Base-by-base conservation (phyloP, 92 coral and sea anemone genomes). In the Pocillopora meandrina region DNA sequence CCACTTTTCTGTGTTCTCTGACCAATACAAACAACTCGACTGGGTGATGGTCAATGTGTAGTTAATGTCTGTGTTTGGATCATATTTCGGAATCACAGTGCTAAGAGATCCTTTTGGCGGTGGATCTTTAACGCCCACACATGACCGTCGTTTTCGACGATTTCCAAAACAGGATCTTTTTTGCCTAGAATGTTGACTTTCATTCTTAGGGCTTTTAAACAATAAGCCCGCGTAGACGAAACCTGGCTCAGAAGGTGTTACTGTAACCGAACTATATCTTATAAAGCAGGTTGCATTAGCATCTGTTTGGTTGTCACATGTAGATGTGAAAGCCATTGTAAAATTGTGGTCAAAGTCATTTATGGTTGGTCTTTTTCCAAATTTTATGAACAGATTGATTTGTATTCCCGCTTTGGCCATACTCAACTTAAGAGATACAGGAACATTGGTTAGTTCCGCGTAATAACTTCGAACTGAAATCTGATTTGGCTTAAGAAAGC, bases 91-190 rank as follows among this genome's bases (percentile, higher is more conserved):
- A 61, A 84, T 26, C 21, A n/a, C 56, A 1, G 75, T 64, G 47
- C 63, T 23, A 1, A 42, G 15, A 31, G 61, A 20, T 56, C 69
- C 77, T 9, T 56, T 65, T 10, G 81, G 84, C 2, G 86, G 90
- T 10, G 90, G 90, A 12, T 79, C 86, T 65, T 89, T 85, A 58
- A 75, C 73, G 19, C 81, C 89, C 9, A 89, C 78, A 60, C 92
- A 89, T 21, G 89, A 64, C 8, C 92, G 80, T 69, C 58, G 63
- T 70, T 89, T 73, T 9, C 92, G 89, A 0, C 92, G 85, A 36
- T 78, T 75, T 1, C 82, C 86, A 74, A 89, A 89, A 80, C 92
- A 89, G 0, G 92, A 85, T 19, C 92, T 31, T 60, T 57, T 65
- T 9, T 52, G 56, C 65, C 90, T 86, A 8, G 81, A 14, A 36